phyloP scores from a whole-genome alignment of 1,140 invertebrate species.

The Ostrea edulis region DNA sequence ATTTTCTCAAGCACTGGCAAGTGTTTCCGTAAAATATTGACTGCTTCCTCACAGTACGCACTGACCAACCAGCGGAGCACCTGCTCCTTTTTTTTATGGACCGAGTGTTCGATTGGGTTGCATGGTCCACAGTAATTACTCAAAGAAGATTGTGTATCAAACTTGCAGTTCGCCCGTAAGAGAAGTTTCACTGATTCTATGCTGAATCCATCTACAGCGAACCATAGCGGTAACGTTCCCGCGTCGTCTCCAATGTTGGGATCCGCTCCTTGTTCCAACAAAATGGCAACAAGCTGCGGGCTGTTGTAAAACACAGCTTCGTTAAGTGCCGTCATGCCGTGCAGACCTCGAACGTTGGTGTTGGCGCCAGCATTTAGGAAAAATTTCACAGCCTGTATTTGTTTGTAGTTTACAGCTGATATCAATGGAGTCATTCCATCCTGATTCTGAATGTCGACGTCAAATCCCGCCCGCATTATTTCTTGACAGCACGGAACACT shows the following conservation, averaged over 20 bases:
- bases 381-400: conserved; percentile 65
- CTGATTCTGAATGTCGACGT: conserved; percentile 72
- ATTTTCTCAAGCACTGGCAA: conserved; percentile 51
- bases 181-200: conserved; percentile 68
- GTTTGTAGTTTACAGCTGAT: conserved; percentile 69
- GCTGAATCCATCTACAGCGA: conserved; percentile 69
- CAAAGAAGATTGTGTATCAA: conserved; percentile 65
- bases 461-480: conserved; percentile 69
- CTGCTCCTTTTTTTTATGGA: conserved; percentile 66
- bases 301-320: conserved; percentile 73
- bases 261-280: conserved; percentile 69
- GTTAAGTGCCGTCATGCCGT: conserved; percentile 73
- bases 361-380: conserved; percentile 69
- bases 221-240: conserved; percentile 73
- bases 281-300: conserved; percentile 64
- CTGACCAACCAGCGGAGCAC: conserved; percentile 68
- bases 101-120: conserved; percentile 68
- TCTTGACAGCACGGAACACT: conserved; percentile 73
- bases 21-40: conserved; percentile 62
- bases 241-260: conserved; percentile 71
- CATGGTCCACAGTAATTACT: conserved; percentile 67
- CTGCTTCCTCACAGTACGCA: conserved; percentile 69
- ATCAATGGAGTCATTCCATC: conserved; percentile 74
- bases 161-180: conserved; percentile 66
- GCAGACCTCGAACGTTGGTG: conserved; percentile 64